These are phyloP conservation scores for Leptinotarsa texana DNA, from an alignment of 1,140 invertebrate species.

Conservation along the genomic window DNA sequence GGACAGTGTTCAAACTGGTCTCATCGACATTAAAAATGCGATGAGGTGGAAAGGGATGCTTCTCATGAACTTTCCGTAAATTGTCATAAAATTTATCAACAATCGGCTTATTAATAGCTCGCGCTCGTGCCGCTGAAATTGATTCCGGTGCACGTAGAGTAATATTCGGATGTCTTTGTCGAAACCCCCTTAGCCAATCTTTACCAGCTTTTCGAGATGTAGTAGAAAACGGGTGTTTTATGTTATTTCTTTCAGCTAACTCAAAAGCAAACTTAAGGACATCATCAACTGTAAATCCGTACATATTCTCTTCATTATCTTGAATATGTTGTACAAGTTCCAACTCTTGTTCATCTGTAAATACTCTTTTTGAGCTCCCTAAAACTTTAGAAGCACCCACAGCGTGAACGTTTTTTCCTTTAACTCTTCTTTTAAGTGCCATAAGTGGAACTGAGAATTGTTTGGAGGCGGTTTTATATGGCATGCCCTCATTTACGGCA, in stretches of 20 bases:
- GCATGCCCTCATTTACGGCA: conserved; percentile 1
- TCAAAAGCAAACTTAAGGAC: not conserved
- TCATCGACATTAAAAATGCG: not conserved
- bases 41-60: not conserved
- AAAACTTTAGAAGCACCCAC: not conserved
- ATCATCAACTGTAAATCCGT: not conserved
- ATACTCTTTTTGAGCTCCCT: not conserved
- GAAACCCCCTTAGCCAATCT: not conserved
- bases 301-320: not conserved
- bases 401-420: not conserved
- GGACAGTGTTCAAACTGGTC: not conserved
- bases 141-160: not conserved
- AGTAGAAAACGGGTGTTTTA: not conserved
- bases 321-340: not conserved
- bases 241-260: not conserved
- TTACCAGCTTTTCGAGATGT: not conserved
- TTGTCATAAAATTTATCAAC: not conserved
- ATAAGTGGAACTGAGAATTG: not conserved
- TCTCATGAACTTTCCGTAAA: not conserved
- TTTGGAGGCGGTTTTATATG: not conserved
- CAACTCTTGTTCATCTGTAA: not conserved
- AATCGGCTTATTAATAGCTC: not conserved
- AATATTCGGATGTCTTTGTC: not conserved
- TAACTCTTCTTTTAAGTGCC: not conserved
- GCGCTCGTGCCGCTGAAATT: not conserved